These are phyloP conservation scores for Tragelaphus buxtoni DNA, from an alignment of 2,113 vertebrate genomes.

Conservation along the genomic window DNA sequence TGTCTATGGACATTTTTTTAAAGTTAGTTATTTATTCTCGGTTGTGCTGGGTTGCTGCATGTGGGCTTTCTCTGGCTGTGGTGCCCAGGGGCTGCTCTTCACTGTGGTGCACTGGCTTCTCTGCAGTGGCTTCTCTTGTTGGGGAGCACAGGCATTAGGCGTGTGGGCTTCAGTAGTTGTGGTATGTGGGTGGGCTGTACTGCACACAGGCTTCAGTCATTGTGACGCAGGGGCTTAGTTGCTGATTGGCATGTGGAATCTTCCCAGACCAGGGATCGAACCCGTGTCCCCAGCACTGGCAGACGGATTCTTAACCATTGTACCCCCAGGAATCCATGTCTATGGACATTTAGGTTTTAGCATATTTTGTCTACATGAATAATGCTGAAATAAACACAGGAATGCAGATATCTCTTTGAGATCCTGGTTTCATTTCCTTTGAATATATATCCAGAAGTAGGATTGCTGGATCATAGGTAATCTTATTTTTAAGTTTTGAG, in stretches of 20 bases:
- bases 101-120: fast-evolving
- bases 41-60: not conserved
- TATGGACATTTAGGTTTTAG: not conserved
- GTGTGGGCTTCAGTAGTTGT: not conserved
- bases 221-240: not conserved
- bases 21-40: not conserved
- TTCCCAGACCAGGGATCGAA: not conserved
- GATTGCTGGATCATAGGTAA: not conserved
- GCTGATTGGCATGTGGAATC: not conserved
- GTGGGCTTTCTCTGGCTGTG: not conserved
- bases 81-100: fast-evolving
- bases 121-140: not conserved
- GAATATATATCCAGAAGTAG: not conserved
- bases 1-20: not conserved
- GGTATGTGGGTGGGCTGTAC: not conserved
- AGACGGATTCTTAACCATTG: not conserved
- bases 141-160: not conserved
- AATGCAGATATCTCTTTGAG: not conserved
- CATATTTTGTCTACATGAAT: not conserved
- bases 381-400: not conserved
- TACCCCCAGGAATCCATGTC: not conserved
- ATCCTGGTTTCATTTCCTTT: not conserved
- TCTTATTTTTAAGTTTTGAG: not conserved
- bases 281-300: not conserved
- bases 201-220: not conserved